Evolutionary conservation across 2,113 vertebrate genomes (phyloP).

Genomic region (Madoqua kirkii): DNA sequence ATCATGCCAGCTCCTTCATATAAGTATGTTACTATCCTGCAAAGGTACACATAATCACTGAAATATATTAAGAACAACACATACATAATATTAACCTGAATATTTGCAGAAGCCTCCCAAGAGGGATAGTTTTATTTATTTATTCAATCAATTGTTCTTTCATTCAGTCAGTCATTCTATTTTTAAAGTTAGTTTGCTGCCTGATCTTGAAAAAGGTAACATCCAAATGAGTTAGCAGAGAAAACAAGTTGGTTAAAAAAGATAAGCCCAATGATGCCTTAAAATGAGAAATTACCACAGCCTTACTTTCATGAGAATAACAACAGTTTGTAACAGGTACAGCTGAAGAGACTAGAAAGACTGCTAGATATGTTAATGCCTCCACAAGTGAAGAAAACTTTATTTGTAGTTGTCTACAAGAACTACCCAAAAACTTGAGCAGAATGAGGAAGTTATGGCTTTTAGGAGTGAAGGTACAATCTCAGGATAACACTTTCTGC

Average conservation of each 20-base stretch:
- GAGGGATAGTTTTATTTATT: not conserved
- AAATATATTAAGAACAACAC: not conserved
- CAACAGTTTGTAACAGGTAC: not conserved
- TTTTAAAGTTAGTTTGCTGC: not conserved
- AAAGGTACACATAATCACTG: not conserved
- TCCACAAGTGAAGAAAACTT: not conserved
- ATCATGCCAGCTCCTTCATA: not conserved
- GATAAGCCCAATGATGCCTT: not conserved
- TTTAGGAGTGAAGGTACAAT: not conserved
- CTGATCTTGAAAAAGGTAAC: conserved; percentile 11
- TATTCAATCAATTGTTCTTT: not conserved
- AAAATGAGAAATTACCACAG: not conserved
- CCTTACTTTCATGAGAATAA: conserved; percentile 14
- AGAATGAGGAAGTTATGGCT: not conserved
- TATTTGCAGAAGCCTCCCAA: not conserved
- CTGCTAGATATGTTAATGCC: not conserved
- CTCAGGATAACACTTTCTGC: not conserved
- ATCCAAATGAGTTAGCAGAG: conserved; percentile 19
- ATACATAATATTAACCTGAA: not conserved
- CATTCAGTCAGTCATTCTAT: not conserved
- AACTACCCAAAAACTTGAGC: not conserved
- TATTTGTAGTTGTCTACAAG: not conserved
- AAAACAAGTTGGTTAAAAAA: conserved; percentile 20
- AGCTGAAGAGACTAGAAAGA: not conserved
- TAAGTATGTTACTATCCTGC: not conserved